Evolutionary conservation across 64 coral and sea anemone species (phyloP).

Genomic region (Hydrozoanthus tunicans): DNA sequence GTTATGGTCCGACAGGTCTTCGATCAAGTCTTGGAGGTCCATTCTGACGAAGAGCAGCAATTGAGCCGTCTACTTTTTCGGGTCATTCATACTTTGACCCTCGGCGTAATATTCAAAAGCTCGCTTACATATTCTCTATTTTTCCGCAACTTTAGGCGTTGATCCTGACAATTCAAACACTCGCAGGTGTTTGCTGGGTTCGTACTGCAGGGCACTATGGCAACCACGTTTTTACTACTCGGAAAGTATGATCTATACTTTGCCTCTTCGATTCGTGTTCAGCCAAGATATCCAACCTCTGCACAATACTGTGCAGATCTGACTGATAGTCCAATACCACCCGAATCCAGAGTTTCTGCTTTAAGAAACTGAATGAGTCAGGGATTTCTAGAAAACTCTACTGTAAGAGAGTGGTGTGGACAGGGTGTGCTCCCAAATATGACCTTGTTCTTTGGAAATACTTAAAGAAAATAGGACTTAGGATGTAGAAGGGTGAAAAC

Average conservation of each 20-base stretch:
- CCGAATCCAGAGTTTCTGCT: no score
- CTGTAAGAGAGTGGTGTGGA: background rate
- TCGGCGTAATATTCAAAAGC: constrained; percentile 5
- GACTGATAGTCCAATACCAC: no score
- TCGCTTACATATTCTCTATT: background rate
- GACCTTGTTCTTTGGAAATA: background rate
- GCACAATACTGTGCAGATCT: no score
- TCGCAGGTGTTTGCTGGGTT: background rate
- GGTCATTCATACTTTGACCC: background rate
- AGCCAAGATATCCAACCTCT: no score
- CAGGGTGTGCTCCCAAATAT: background rate
- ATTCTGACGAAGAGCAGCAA: background rate
- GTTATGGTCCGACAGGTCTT: constrained; percentile 28
- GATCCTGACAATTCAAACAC: background rate
- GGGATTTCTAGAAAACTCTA: no score
- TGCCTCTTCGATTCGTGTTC: no score
- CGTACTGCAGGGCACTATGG: no score
- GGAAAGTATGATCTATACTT: no score
- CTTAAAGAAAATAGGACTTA: background rate
- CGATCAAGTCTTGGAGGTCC: constrained; percentile 46
- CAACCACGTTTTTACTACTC: no score
- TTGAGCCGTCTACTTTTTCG: background rate
- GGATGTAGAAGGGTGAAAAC: constrained; percentile 41
- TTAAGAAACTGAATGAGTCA: no score
- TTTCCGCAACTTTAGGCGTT: background rate